A percentile compares a stretch with the other conserved stretches of the same genome.
Conservation (phyloP, 2,888 invertebrate genomes). For the Synergus laeviventris region DNA sequence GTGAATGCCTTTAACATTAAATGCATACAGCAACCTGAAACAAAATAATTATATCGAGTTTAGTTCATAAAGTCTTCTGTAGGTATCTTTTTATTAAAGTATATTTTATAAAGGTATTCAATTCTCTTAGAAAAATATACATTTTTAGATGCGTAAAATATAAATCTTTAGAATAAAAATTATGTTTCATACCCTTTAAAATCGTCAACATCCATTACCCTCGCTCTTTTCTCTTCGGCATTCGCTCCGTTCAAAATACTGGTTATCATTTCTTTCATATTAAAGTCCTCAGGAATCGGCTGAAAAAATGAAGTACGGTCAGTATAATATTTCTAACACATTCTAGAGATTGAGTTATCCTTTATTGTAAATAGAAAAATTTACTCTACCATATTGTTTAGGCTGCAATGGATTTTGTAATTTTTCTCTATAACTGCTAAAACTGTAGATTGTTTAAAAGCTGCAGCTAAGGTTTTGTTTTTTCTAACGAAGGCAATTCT, state of each 20-base stretch:
- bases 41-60: constrained; percentile 50
- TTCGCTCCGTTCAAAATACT: constrained; percentile 83
- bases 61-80: constrained; percentile 20
- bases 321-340: constrained; percentile 1
- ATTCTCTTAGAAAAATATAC: constrained; percentile 15
- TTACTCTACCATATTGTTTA: constrained; percentile 84
- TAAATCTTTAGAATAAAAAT: constrained; percentile 43
- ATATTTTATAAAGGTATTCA: constrained; percentile 32
- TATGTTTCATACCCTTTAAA: constrained; percentile 83
- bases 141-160: constrained; percentile 17
- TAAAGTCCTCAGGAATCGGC: constrained; percentile 87
- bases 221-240: constrained; percentile 88
- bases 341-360: background rate
- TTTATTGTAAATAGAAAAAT: constrained; percentile 53
- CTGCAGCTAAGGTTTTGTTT: constrained; percentile 95
- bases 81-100: constrained; percentile 47
- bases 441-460: constrained; percentile 92
- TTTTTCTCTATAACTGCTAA: constrained; percentile 92
- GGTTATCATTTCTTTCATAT: constrained; percentile 88
- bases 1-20: constrained; percentile 95
- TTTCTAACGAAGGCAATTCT: constrained; percentile 96
- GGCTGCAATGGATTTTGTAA: constrained; percentile 91
- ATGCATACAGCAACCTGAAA: constrained; percentile 86
- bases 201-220: constrained; percentile 97
- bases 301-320: constrained; percentile 74